Conservation (phyloP, 35 echinoderm and acorn worm genomes). For the Ophiothrix spiculata region DNA sequence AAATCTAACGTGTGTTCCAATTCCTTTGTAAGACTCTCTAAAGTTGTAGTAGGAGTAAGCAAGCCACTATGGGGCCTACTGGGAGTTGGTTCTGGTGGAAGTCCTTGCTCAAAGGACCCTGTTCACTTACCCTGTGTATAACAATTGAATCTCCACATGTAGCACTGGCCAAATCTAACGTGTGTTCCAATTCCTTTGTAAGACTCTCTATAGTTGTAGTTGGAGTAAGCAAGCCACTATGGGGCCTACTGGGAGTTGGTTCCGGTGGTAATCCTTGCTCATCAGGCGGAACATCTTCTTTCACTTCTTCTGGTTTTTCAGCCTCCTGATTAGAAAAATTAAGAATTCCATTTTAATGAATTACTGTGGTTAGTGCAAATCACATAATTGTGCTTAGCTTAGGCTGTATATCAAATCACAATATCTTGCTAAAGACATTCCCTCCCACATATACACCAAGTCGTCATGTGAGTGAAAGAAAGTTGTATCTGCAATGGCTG, state of each 20-base stretch:
- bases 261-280: constrained; percentile 70
- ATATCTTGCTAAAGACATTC: too few species aligned
- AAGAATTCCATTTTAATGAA: too few species aligned
- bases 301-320: background rate
- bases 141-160: constrained; percentile 59
- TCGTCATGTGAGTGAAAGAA: too few species aligned
- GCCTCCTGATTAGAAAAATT: too few species aligned
- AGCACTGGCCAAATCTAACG: constrained; percentile 90
- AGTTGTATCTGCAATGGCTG: too few species aligned
- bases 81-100: constrained; percentile 47
- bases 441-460: too few species aligned
- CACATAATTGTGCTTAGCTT: too few species aligned
- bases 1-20: constrained; percentile 91
- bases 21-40: constrained; percentile 92
- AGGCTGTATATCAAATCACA: too few species aligned
- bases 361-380: too few species aligned
- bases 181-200: constrained; percentile 94
- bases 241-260: constrained; percentile 20
- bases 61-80: constrained; percentile 56
- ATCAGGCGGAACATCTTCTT: constrained; percentile 27
- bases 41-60: constrained; percentile 92
- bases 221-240: constrained; percentile 77
- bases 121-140: constrained; percentile 56
- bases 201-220: constrained; percentile 95
- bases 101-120: too few species aligned